phyloP scores from a whole-genome alignment of 2,797 vertebrate species.

The Zonotrichia albicollis region DNA sequence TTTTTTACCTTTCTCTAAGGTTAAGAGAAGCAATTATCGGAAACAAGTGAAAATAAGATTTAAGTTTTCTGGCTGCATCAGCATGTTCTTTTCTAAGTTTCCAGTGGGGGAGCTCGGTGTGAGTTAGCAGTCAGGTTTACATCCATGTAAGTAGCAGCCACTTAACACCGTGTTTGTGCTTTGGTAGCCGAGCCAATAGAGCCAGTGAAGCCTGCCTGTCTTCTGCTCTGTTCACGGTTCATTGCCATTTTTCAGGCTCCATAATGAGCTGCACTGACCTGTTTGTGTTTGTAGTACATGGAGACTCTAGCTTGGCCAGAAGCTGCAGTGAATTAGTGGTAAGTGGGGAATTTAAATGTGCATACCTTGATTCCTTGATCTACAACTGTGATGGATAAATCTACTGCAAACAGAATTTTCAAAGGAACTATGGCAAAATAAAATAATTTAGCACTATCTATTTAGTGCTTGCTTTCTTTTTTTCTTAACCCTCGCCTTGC shows the following conservation, averaged over 20 bases:
- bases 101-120: neutral
- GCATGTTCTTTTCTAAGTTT: neutral
- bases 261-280: neutral
- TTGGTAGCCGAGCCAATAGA: neutral
- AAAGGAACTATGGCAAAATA: neutral
- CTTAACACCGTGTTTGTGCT: neutral
- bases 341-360: neutral
- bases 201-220: neutral
- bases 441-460: neutral
- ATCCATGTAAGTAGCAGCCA: neutral
- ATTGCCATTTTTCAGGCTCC: neutral
- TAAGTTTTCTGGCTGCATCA: neutral
- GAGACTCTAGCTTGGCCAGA: neutral
- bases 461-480: neutral
- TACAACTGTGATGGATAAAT: neutral
- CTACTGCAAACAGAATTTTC: neutral
- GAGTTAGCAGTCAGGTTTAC: neutral
- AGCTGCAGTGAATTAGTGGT: neutral
- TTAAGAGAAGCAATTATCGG: neutral
- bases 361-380: neutral
- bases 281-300: neutral
- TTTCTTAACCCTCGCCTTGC: neutral
- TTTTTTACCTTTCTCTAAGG: neutral
- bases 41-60: neutral
- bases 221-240: neutral